These are phyloP conservation scores for Gobiocypris rarus DNA, from an alignment of 2,113 vertebrate genomes.

Conservation along the genomic window DNA sequence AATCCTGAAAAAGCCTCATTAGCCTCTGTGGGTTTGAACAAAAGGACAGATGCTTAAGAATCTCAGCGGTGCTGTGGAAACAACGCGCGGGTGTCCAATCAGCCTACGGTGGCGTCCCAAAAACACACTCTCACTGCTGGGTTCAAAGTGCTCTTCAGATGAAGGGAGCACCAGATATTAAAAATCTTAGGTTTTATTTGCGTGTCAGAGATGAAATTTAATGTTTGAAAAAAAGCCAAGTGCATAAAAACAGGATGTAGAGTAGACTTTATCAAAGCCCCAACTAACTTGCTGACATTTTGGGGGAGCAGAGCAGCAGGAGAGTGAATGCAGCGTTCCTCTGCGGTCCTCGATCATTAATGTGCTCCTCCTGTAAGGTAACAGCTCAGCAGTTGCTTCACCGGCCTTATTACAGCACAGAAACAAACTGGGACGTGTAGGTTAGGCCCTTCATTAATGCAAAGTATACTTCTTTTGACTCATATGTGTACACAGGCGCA, in stretches of 20 bases:
- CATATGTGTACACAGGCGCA: too few species aligned
- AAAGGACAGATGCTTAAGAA: conserved; percentile 10
- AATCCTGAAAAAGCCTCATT: conserved; percentile 37
- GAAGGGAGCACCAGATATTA: conserved; percentile 45
- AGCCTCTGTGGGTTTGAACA: conserved; percentile 20
- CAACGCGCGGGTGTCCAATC: conserved; percentile 3
- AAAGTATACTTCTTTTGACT: too few species aligned
- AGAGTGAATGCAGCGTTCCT: neutral
- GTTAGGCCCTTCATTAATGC: conserved; percentile 27
- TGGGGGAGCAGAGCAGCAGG: conserved; percentile 22
- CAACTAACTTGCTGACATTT: conserved; percentile 64
- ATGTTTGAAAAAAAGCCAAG: conserved; percentile 13
- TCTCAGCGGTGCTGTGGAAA: conserved; percentile 12
- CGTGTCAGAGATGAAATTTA: conserved; percentile 58
- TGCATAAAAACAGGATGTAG: conserved; percentile 8
- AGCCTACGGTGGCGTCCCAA: neutral
- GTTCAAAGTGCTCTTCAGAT: conserved; percentile 47
- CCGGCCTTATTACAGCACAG: neutral
- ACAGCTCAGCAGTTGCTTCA: conserved; percentile 26
- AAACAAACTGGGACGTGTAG: conserved; percentile 8
- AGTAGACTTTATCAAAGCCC: conserved; percentile 60
- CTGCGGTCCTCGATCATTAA: neutral
- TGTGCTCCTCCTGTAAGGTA: neutral
- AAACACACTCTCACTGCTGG: conserved; percentile 36
- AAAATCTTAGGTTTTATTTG: conserved; percentile 40